Percentiles rank a stretch among this genome's conserved stretches.
phyloP scores from a whole-genome alignment of 2,888 invertebrate genomes.

The Gibbula magus region DNA sequence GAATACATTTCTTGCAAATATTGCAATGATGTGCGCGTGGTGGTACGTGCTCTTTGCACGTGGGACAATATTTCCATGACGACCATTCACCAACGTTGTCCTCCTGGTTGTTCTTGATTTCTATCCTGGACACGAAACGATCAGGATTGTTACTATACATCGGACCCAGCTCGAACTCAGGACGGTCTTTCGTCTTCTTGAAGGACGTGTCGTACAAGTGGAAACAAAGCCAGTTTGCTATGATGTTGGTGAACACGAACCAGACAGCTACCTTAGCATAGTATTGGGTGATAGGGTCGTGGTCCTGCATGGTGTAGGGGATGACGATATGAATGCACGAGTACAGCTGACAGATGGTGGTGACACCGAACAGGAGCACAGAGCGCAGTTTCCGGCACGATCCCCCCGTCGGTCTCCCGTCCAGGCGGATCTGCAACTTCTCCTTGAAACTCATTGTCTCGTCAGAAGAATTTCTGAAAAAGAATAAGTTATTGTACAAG shows the following conservation, averaged over 20 bases:
- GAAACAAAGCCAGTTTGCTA: constrained; percentile 58
- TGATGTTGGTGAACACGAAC: constrained; percentile 47
- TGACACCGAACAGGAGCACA: constrained; percentile 48
- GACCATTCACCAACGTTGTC: constrained; percentile 45
- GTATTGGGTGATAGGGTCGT: constrained; percentile 51
- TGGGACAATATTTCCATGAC: constrained; percentile 56
- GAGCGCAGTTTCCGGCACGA: constrained; percentile 31
- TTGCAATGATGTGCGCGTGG: constrained; percentile 66
- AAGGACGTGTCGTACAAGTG: constrained; percentile 51
- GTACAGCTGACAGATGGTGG: constrained; percentile 55
- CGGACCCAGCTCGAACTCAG: constrained; percentile 16
- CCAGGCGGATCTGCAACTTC: constrained; percentile 29
- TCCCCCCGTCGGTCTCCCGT: constrained; percentile 5
- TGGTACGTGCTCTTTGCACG: constrained; percentile 56
- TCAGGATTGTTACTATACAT: constrained; percentile 41
- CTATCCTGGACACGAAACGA: constrained; percentile 23
- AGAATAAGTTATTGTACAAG: too few relatives aligned
- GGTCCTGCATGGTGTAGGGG: constrained; percentile 51
- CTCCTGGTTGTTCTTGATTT: constrained; percentile 32
- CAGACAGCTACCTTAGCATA: constrained; percentile 53
- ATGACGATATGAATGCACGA: constrained; percentile 49
- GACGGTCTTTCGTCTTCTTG: constrained; percentile 15
- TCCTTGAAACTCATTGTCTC: constrained; percentile 20
- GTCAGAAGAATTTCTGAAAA: too few relatives aligned
- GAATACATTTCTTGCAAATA: constrained; percentile 62